Evolutionary conservation across 2,888 invertebrate genomes (phyloP).

Genomic region (Pachymerium ferrugineum): DNA sequence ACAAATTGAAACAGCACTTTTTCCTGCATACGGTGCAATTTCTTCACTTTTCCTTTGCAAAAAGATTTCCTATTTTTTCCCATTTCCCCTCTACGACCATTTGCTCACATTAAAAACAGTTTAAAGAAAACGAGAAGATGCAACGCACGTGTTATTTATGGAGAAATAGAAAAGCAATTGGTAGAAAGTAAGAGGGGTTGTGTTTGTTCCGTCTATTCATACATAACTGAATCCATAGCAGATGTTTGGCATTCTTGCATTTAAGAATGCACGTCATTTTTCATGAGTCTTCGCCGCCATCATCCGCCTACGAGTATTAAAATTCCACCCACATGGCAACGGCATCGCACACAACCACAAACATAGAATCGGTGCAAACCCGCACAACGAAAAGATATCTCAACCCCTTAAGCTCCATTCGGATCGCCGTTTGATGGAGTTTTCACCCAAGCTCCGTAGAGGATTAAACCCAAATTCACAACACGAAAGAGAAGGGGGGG

Average conservation of each 20-base stretch:
- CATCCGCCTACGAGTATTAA: slow-evolving; percentile 2
- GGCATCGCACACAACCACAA: neutral
- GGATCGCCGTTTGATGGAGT: slow-evolving; percentile 8
- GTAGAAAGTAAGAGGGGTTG: neutral
- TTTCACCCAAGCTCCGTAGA: neutral
- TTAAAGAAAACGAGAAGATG: slow-evolving; percentile 1
- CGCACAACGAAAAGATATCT: neutral
- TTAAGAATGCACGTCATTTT: slow-evolving; percentile 24
- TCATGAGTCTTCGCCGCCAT: slow-evolving; percentile 1
- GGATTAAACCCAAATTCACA: slow-evolving; percentile 19
- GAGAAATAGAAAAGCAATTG: slow-evolving; percentile 19
- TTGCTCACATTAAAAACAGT: slow-evolving; percentile 21
- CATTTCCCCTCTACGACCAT: too few relatives aligned
- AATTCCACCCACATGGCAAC: neutral
- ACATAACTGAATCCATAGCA: slow-evolving; percentile 3
- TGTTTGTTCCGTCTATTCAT: slow-evolving; percentile 12
- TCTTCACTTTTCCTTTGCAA: neutral
- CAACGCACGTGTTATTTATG: slow-evolving; percentile 27
- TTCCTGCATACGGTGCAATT: neutral
- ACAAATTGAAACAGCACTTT: slow-evolving; percentile 24
- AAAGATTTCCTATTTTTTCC: slow-evolving; percentile 10
- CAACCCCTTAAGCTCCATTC: neutral
- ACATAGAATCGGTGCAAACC: slow-evolving; percentile 19
- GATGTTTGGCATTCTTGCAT: slow-evolving; percentile 24
- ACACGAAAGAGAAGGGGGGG: neutral